Evolutionary conservation across 2,113 vertebrate genomes (phyloP), one percentile per base, ranked within the genome.

Genomic region (Choloepus hoffmanni): DNA sequence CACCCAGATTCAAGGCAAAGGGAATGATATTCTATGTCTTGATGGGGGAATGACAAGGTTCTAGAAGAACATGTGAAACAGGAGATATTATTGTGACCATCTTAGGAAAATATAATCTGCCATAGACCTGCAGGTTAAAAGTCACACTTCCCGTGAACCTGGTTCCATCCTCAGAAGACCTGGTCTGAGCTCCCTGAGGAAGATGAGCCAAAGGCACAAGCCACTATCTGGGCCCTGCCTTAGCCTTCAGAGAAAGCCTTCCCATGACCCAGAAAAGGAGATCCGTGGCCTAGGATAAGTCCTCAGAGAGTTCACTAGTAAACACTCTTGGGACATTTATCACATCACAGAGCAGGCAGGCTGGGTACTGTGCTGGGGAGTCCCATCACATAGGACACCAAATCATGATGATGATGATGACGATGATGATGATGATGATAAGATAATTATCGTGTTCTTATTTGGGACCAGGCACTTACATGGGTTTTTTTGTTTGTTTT

Each of bases 51-150:
- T 2, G 33, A 81, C 45, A 93, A 73, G 28, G 16, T 82, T 84
- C 85, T 92, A 94, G 74, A 92, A 95, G 55, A 95, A 21, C 48
- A 72, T 79, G 79, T 43, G 10, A 24, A n/a, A 72, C 62, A 7
- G 7, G 63, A 95, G 36, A 74, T 58, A 82, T 30, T 68, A 94
- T 12, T 70, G 70, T 81, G 55, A 65, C 7, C 19, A 26, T 76
- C 82, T 89, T 92, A 45, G 48, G 14, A 76, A 94, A 95, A 92
- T 65, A 50, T 10, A 86, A 88, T 60, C 36, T 92, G 9, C 45
- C 16, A 72, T 3, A 63, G 30, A 72, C 43, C 60, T 84, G 26
- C 50, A 86, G 36, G 43, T 91, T 95, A 90, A 74, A 95, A 86
- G 8, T 48, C 53, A 74, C 0, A 58, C 16, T 93, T 84, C 33